Conservation (phyloP, 2,113 vertebrate genomes). For the Paraplagusia blochii region DNA sequence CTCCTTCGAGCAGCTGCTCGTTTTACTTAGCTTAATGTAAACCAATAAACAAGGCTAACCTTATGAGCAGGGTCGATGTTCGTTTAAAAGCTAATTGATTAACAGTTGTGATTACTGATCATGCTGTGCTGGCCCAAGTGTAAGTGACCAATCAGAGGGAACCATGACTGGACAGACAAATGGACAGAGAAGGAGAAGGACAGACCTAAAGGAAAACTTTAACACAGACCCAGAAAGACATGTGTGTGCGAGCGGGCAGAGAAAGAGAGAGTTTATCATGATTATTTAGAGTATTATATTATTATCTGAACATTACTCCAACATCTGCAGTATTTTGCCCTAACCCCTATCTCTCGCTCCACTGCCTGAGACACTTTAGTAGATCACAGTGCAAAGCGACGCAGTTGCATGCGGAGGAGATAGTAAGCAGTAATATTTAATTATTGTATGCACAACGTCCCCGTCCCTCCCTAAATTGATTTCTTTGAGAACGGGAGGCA, state of each 20-base stretch:
- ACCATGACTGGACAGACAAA: slow-evolving; percentile 28
- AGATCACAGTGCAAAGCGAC: slow-evolving; percentile 42
- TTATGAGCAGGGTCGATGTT: slow-evolving; percentile 73
- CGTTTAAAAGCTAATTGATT: slow-evolving; percentile 83
- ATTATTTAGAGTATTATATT: slow-evolving; percentile 62
- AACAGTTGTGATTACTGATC: slow-evolving; percentile 83
- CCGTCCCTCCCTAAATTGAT: slow-evolving; percentile 78
- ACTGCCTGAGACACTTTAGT: slow-evolving; percentile 43
- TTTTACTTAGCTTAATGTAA: slow-evolving; percentile 70
- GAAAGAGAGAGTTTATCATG: slow-evolving; percentile 13
- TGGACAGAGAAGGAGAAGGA: slow-evolving; percentile 4
- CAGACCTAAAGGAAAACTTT: slow-evolving; percentile 6
- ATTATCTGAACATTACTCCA: slow-evolving; percentile 57
- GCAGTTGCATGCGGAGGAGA: slow-evolving; percentile 65
- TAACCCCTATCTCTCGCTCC: slow-evolving; percentile 47
- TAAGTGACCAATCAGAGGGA: slow-evolving; percentile 70
- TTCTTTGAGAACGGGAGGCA: slow-evolving; percentile 77
- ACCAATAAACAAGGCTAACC: slow-evolving; percentile 72
- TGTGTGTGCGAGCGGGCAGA: background rate
- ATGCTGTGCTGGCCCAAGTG: slow-evolving; percentile 66
- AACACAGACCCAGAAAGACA: slow-evolving; percentile 3
- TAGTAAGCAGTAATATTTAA: slow-evolving; percentile 80
- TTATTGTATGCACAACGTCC: slow-evolving; percentile 78
- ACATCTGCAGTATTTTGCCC: slow-evolving; percentile 56
- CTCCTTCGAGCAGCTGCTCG: slow-evolving; percentile 50